Conservation (phyloP, 2,797 vertebrate species). For the Mus spretus region DNA sequence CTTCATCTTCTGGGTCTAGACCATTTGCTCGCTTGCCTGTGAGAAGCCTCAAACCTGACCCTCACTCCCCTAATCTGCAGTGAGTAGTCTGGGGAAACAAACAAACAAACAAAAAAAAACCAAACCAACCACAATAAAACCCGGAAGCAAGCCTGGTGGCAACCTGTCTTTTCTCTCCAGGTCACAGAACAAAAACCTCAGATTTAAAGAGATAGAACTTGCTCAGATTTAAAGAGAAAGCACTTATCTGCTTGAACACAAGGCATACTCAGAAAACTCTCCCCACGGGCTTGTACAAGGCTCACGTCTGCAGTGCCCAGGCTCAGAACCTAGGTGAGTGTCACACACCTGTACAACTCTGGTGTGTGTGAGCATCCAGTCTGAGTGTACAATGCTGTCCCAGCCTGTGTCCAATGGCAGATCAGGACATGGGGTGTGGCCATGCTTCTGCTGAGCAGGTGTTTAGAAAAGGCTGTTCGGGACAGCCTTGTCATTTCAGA, state of each 20-base stretch:
- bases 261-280: neutral
- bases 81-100: neutral
- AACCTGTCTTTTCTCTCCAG: neutral
- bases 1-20: neutral
- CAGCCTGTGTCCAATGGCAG: neutral
- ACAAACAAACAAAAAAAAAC: too few species aligned
- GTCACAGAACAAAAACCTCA: neutral
- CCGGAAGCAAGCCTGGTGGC: neutral
- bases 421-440: neutral
- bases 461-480: neutral
- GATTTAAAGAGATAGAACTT: constrained; percentile 21
- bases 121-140: neutral
- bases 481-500: neutral
- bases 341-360: neutral
- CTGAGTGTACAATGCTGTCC: too few species aligned
- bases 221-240: constrained; percentile 38
- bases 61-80: neutral
- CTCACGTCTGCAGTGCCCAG: neutral
- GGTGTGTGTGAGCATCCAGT: neutral
- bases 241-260: neutral
- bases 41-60: neutral
- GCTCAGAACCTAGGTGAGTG: fast-evolving
- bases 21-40: neutral
- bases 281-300: neutral
- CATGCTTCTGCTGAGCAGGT: neutral